Evolutionary conservation across 1,140 invertebrate species (phyloP), one percentile per base, ranked within the genome.

Genomic region (Lepidostoma basale): DNA sequence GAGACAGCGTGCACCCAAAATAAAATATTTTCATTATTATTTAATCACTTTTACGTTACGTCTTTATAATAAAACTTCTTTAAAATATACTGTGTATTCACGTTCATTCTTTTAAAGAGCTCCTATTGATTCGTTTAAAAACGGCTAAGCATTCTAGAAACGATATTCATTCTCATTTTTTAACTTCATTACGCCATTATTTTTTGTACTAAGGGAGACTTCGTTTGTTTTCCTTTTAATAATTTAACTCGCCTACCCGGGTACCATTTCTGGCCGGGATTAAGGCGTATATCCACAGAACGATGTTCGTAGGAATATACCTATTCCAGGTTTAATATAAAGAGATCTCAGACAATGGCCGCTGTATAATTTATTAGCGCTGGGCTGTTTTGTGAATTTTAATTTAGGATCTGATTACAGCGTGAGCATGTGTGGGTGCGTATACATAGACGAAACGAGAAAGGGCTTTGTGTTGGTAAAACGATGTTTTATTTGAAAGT

Each of bases 371-470:
- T 67, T 67, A 67, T 67, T 67, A 67, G 54, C 64, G 54, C n/a
- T 8, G 54, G 39, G 36, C 40, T 59, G 64, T 67, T 67, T 67
- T 67, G 64, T 67, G 64, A 67, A 67, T 67, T 67, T 67, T 67
- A 67, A 67, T 67, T 67, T 67, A 59, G 64, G 54, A 44, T 28
- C 56, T 56, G 54, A 59, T 58, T 36, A 63, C 39, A 49, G 45
- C 52, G 9, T 49, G 44, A 14, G 12, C 62, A 45, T 49, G 64
- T 47, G 62, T 23, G 44, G 18, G 49, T 65, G 63, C 39, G 33
- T 54, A 49, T 54, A 65, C 25, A 62, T 42, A 33, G 18, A 10
- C 12, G 36, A 42, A 39, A 60, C 20, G 36, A 40, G 56, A 60
- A 42, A 42, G 12, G 56, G 33, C 40, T 22, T 60, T 39, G 33